Percentiles rank a stretch among this genome's conserved stretches.
phyloP scores from a whole-genome alignment of 2,113 vertebrate species.

The Spilogale gracilis region DNA sequence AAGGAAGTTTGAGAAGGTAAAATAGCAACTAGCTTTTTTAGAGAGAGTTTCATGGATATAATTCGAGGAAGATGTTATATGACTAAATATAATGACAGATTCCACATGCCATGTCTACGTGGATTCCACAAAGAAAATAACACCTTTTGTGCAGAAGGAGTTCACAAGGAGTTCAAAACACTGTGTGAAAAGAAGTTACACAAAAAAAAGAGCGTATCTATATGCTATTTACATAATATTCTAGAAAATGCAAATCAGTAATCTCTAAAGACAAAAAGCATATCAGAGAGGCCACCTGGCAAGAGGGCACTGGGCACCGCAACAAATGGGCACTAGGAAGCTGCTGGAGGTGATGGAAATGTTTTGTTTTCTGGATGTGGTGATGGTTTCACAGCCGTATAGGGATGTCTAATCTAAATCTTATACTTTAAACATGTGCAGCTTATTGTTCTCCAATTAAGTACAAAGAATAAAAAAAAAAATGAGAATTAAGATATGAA shows the following conservation, averaged over 20 bases:
- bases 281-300: not conserved
- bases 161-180: not conserved
- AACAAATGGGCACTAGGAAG: not conserved
- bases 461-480: not conserved
- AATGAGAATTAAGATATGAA: not conserved
- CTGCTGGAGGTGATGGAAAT: not conserved
- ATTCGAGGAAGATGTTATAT: not conserved
- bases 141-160: not conserved
- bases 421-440: not conserved
- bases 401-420: not conserved
- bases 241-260: slow-evolving; percentile 31
- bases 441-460: not conserved
- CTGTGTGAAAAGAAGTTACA: not conserved
- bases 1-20: slow-evolving; percentile 12
- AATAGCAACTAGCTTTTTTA: slow-evolving; percentile 32
- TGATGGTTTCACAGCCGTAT: not conserved
- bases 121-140: not conserved
- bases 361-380: not conserved
- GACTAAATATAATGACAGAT: not conserved
- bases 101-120: not conserved
- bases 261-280: not conserved
- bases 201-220: not conserved
- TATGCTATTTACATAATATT: not conserved
- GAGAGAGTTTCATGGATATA: not conserved
- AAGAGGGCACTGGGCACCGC: too few relatives aligned